Base-by-base conservation (phyloP, 2,888 invertebrate genomes). In the Nomada ferruginata region DNA sequence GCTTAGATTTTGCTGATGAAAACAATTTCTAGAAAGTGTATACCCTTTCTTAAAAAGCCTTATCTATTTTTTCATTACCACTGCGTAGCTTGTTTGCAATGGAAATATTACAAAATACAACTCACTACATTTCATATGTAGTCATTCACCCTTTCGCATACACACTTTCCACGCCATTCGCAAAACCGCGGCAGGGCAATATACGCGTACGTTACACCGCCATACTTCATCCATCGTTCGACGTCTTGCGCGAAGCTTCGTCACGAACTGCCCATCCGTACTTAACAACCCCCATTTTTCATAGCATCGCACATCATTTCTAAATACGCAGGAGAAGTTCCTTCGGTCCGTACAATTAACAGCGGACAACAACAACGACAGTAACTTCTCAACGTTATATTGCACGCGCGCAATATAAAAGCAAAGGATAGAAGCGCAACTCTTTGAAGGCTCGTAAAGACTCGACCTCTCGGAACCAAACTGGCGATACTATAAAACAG, bases 401-500 rank as follows among this genome's bases (percentile, higher is more conserved):
- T 13, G 47, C 47, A 47, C 47, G 47, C 47, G 47, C 13, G 5
- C 36, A 36, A 36, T 18, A 18, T 26, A 69, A 53, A 13, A 42
- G 20, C 18, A 9, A n/a, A 26, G 73, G 53, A 71, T 85, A 82
- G 81, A 85, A 75, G 75, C 73, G 53, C 65, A 60, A 61, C 61
- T 44, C 29, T n/a, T 50, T 18, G 44, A 53, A 55, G n/a, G 4
- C 52, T 84, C 81, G 85, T 86, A 88, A 82, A 87, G 79, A 69
- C 76, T 55, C 53, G 55, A 79, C 61, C 78, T 82, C 77, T 83
- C 74, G 79, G 73, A 75, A 80, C 65, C 72, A 52, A 77, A 83
- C 75, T 66, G 78, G 76, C 81, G 83, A 88, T 76, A 78, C 70
- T 78, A 85, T 88, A 88, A 88, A 88, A 79, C 85, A 86, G 63